Evolutionary conservation across 2,888 invertebrate genomes (phyloP).

Genomic region (Orthonychiurus folsomi): DNA sequence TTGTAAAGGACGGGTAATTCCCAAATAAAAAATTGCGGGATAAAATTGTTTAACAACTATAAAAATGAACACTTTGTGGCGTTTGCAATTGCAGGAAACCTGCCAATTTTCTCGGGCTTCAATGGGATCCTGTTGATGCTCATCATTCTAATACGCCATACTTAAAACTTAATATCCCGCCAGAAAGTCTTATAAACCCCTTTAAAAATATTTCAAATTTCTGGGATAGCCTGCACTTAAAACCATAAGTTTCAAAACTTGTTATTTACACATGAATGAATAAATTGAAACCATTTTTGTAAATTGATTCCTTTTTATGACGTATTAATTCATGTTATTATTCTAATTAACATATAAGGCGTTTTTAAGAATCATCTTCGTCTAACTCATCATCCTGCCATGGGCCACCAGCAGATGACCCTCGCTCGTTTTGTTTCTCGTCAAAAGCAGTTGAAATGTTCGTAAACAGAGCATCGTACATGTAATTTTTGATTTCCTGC

Average conservation of each 20-base stretch:
- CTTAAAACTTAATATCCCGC: conserved; percentile 12
- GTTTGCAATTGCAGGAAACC: conserved; percentile 15
- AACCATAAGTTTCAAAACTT: not conserved
- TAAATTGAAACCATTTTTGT: too few species aligned
- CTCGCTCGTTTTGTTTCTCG: not conserved
- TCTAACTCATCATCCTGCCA: not conserved
- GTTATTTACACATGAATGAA: conserved; percentile 1
- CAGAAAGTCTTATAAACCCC: conserved; percentile 13
- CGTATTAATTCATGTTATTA: too few species aligned
- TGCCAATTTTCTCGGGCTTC: conserved; percentile 3
- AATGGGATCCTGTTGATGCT: conserved; percentile 10
- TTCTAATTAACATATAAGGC: too few species aligned
- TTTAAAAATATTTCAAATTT: conserved; percentile 11
- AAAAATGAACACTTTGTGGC: too few species aligned
- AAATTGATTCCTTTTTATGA: too few species aligned
- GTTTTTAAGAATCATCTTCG: too few species aligned
- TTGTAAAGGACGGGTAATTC: conserved; percentile 19
- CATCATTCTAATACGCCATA: not conserved
- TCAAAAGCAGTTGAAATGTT: not conserved
- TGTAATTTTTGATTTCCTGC: too few species aligned
- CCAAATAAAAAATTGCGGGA: not conserved
- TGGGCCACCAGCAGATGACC: not conserved
- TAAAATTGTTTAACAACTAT: too few species aligned
- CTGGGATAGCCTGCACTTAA: conserved; percentile 12
- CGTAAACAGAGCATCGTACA: not conserved